Conservation (phyloP, 2,113 vertebrate species). For the Equus przewalskii region DNA sequence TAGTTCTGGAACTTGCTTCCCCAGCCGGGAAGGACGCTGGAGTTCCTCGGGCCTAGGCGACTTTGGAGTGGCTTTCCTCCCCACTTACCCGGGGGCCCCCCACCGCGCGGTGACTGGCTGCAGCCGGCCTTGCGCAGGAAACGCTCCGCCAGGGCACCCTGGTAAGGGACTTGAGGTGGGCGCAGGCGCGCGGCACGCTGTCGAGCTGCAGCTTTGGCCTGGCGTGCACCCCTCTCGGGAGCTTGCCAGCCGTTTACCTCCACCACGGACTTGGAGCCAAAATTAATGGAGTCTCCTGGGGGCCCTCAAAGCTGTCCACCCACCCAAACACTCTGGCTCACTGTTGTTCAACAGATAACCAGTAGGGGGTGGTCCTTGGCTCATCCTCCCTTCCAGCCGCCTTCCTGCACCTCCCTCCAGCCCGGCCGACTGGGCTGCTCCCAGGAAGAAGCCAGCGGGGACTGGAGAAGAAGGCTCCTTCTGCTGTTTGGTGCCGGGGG, state of each 20-base stretch:
- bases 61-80: constrained; percentile 17
- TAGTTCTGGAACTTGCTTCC: not conserved
- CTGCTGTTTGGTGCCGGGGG: not conserved
- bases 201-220: not conserved
- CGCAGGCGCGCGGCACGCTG: not conserved
- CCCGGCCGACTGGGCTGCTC: not conserved
- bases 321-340: not conserved
- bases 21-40: not conserved
- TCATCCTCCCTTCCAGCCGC: not conserved
- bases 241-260: constrained; percentile 26
- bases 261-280: not conserved
- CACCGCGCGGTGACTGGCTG: not conserved
- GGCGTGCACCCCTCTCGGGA: fast-evolving
- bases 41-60: not conserved
- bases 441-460: not conserved
- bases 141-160: not conserved
- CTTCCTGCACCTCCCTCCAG: not conserved
- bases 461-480: not conserved
- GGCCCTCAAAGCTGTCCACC: not conserved
- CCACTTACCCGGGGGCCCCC: not conserved
- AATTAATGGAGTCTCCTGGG: not conserved
- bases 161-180: not conserved
- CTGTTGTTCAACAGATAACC: not conserved
- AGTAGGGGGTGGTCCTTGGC: not conserved
- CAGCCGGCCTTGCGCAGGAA: not conserved